Conservation (phyloP, 2,888 invertebrate species). For the Horisme vitalbata region DNA sequence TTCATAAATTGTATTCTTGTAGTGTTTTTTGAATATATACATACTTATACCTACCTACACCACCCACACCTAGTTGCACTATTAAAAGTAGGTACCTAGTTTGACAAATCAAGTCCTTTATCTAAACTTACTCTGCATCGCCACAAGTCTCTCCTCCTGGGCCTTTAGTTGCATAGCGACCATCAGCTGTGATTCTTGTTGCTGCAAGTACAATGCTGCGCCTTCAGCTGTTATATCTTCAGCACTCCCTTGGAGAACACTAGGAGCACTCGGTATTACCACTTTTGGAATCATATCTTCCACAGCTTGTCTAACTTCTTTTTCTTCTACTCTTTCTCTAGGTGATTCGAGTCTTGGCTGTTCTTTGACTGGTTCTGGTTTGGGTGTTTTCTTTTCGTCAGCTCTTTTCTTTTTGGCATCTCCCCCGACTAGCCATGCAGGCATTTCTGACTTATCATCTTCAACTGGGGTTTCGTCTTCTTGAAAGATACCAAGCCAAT, state of each 20-base stretch:
- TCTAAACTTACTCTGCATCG: constrained; percentile 73
- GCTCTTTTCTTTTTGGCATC: constrained; percentile 57
- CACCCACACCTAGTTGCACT: no score
- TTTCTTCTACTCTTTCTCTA: constrained; percentile 32
- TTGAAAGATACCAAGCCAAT: constrained; percentile 76
- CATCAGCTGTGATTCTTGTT: constrained; percentile 84
- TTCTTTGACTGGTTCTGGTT: constrained; percentile 34
- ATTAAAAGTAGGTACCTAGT: no score
- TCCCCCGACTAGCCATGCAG: constrained; percentile 65
- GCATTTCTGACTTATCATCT: constrained; percentile 60
- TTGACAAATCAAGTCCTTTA: no score
- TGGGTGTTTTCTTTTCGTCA: constrained; percentile 38
- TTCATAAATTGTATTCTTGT: no score
- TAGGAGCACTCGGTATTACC: constrained; percentile 29
- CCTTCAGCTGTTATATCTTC: constrained; percentile 79
- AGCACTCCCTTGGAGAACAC: constrained; percentile 46
- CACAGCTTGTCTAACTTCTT: constrained; percentile 25
- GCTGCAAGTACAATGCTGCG: constrained; percentile 81
- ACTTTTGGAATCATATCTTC: constrained; percentile 32
- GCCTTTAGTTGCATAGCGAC: constrained; percentile 84
- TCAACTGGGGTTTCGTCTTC: constrained; percentile 54
- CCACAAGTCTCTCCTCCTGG: constrained; percentile 83
- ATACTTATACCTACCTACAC: no score
- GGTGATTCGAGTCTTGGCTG: constrained; percentile 25
- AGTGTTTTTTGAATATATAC: no score